Evolutionary conservation across 1,140 invertebrate species (phyloP).

Genomic region (Homarus americanus): DNA sequence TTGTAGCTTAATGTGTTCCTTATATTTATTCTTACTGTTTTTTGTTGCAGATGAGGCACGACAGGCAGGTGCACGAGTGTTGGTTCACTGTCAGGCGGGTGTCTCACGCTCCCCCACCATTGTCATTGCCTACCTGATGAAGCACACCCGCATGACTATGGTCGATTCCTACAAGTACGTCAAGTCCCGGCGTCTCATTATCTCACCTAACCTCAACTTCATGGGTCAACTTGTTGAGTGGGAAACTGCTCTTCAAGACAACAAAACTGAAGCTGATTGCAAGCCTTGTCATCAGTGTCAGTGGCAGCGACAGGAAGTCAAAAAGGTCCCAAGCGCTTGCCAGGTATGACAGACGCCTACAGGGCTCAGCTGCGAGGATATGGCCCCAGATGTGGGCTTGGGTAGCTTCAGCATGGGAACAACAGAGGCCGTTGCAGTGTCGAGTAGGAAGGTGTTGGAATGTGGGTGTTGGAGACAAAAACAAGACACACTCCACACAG

Average conservation of each 20-base stretch:
- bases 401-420: conserved; percentile 18
- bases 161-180: conserved; percentile 94
- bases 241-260: conserved; percentile 84
- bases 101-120: conserved; percentile 96
- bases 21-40: no score
- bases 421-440: neutral
- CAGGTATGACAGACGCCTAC: conserved; percentile 72
- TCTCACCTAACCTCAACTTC: conserved; percentile 98
- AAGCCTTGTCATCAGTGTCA: conserved; percentile 80
- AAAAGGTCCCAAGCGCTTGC: conserved; percentile 73
- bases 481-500: neutral
- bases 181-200: conserved; percentile 91
- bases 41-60: conserved; percentile 90
- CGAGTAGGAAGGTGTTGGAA: conserved; percentile 5
- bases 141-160: conserved; percentile 90
- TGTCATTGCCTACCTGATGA: conserved; percentile 96
- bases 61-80: conserved; percentile 86
- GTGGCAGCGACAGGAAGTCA: conserved; percentile 77
- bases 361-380: neutral
- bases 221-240: conserved; percentile 96
- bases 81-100: conserved; percentile 97
- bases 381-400: neutral
- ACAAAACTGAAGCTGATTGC: conserved; percentile 66
- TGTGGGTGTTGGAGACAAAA: conserved; percentile 32
- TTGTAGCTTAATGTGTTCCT: no score